Evolutionary conservation across 2,113 vertebrate genomes (phyloP).

Genomic region (Oreochromis niloticus): DNA sequence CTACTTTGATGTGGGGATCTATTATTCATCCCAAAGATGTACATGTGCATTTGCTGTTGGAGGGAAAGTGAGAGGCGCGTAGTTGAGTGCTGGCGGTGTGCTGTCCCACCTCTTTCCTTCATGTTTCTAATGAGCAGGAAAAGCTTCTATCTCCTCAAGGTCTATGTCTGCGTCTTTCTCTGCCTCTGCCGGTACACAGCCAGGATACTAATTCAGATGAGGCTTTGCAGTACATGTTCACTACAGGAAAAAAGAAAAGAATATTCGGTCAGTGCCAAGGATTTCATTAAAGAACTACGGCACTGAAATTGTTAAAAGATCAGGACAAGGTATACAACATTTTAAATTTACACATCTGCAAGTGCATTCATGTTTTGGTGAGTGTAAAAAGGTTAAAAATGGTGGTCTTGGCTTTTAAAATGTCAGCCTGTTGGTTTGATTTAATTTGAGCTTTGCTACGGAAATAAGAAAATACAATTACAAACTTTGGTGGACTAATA

Average conservation of each 20-base stretch:
- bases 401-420: background rate
- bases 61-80: background rate
- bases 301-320: background rate
- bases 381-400: background rate
- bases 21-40: slow-evolving; percentile 37
- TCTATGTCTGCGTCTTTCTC: background rate
- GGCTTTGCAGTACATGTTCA: background rate
- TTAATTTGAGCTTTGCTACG: background rate
- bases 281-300: background rate
- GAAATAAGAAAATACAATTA: slow-evolving; percentile 29
- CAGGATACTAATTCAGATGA: slow-evolving; percentile 18
- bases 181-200: background rate
- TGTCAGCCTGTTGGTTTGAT: background rate
- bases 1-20: slow-evolving; percentile 45
- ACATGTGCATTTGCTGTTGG: slow-evolving; percentile 5
- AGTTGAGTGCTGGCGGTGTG: background rate
- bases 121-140: slow-evolving; percentile 29
- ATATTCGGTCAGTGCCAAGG: background rate
- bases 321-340: background rate
- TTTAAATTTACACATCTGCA: background rate
- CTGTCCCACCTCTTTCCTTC: slow-evolving; percentile 8
- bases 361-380: background rate
- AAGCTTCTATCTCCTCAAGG: slow-evolving; percentile 8
- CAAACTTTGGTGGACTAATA: slow-evolving; percentile 22
- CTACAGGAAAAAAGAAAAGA: background rate